Percentiles rank a stretch among this genome's conserved stretches.
phyloP scores from a whole-genome alignment of 1,140 invertebrate species.

The Teleogryllus occipitalis region DNA sequence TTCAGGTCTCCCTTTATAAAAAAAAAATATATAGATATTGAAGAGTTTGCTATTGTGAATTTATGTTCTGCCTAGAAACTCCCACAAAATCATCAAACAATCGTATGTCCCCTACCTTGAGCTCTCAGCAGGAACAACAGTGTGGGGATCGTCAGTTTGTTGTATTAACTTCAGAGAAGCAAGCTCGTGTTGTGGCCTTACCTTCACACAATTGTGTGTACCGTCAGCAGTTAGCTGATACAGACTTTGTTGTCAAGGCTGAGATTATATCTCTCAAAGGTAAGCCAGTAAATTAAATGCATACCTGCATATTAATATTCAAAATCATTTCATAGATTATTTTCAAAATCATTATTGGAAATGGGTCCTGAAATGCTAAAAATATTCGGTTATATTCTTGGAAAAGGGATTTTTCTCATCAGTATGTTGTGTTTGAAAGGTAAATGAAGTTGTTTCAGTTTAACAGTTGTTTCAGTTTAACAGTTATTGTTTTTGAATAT shows the following conservation, averaged over 20 bases:
- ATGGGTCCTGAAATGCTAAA: neutral
- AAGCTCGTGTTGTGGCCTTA: constrained; percentile 85
- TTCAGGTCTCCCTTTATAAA: too few species aligned
- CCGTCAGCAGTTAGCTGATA: constrained; percentile 73
- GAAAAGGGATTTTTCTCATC: neutral
- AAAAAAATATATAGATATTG: too few species aligned
- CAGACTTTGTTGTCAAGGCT: constrained; percentile 87
- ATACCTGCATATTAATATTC: too few species aligned
- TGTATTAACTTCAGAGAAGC: constrained; percentile 88
- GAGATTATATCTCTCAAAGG: constrained; percentile 90
- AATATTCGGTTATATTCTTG: neutral
- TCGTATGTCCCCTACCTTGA: constrained; percentile 67
- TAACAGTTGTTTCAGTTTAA: too few species aligned
- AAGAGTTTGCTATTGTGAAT: too few species aligned
- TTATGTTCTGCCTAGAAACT: constrained; percentile 37
- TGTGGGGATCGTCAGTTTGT: constrained; percentile 83
- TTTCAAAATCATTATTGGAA: neutral
- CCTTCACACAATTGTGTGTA: constrained; percentile 90
- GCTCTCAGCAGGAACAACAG: constrained; percentile 38
- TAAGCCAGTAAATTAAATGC: constrained; percentile 31
- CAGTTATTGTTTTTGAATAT: too few species aligned
- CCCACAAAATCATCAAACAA: constrained; percentile 51
- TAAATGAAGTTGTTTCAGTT: too few species aligned
- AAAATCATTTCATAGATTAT: neutral
- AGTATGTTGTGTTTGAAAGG: too few species aligned